Conservation (phyloP, 2,888 invertebrate species). For the Sesia bembeciformis region DNA sequence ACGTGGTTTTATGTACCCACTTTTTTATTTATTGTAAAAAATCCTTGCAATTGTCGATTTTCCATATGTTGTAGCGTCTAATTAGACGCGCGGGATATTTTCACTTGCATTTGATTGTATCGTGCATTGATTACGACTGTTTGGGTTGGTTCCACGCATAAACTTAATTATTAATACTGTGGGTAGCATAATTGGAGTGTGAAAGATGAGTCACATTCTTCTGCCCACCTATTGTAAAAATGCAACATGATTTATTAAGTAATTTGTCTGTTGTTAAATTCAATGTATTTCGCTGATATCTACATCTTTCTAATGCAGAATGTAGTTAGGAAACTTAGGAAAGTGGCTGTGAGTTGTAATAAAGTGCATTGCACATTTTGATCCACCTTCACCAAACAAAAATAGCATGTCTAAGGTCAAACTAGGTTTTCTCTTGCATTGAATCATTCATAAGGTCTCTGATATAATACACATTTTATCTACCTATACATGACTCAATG, state of each 20-base stretch:
- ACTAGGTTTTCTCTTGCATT: too few species aligned
- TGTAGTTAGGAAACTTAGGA: too few species aligned
- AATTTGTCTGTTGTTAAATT: not conserved
- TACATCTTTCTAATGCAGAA: not conserved
- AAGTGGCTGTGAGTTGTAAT: too few species aligned
- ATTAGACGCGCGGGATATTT: constrained; percentile 25
- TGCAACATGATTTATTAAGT: not conserved
- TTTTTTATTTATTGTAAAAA: constrained; percentile 11
- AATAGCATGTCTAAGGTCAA: too few species aligned
- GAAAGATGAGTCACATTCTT: constrained; percentile 63
- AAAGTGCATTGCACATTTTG: too few species aligned
- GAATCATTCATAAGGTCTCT: too few species aligned
- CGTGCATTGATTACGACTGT: constrained; percentile 54
- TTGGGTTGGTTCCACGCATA: constrained; percentile 54
- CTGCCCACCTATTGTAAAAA: constrained; percentile 55
- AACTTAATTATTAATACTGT: constrained; percentile 54
- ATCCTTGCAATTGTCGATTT: constrained; percentile 3
- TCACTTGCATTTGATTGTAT: constrained; percentile 50
- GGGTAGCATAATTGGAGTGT: constrained; percentile 70
- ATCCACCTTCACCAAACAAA: too few species aligned
- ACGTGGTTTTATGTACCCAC: constrained; percentile 48
- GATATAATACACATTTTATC: too few species aligned
- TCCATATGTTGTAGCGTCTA: not conserved
- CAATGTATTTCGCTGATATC: not conserved
- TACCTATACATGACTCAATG: too few species aligned